phyloP scores from a whole-genome alignment of 2,888 invertebrate species.

The Diplazon laetatorius region DNA sequence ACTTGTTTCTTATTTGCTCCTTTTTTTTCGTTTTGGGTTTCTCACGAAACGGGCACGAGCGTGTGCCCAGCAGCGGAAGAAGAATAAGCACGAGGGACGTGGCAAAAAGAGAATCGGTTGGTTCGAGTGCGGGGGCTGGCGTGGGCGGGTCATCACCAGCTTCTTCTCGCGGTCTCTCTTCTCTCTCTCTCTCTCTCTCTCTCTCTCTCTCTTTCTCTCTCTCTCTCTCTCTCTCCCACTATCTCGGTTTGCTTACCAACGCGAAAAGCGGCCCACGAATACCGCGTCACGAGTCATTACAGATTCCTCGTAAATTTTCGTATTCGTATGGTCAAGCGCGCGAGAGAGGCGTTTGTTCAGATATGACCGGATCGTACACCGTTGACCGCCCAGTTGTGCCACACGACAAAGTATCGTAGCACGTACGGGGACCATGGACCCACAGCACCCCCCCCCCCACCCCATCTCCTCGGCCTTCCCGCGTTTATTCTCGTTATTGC shows the following conservation, averaged over 20 bases:
- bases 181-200: constrained; percentile 9
- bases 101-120: constrained; percentile 4
- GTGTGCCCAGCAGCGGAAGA: constrained; percentile 4
- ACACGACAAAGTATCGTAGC: constrained; percentile 21
- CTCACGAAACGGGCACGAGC: not conserved
- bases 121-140: constrained; percentile 29
- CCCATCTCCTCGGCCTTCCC: no score
- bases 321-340: constrained; percentile 64
- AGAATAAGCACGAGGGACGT: constrained; percentile 31
- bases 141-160: constrained; percentile 63
- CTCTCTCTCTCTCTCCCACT: constrained; percentile 30
- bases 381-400: constrained; percentile 29
- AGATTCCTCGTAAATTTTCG: constrained; percentile 75
- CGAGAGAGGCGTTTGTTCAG: constrained; percentile 36
- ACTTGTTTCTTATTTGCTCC: constrained; percentile 29
- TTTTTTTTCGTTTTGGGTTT: constrained; percentile 32
- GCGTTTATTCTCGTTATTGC: constrained; percentile 59
- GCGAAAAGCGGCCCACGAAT: constrained; percentile 51
- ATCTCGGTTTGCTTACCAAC: no score
- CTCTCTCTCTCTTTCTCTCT: no score
- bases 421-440: constrained; percentile 12
- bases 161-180: constrained; percentile 46
- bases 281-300: constrained; percentile 73
- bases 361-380: constrained; percentile 38
- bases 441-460: no score